These are phyloP conservation scores for Prionailurus bengalensis DNA, from an alignment of 2,113 vertebrate species.

Conservation along the genomic window DNA sequence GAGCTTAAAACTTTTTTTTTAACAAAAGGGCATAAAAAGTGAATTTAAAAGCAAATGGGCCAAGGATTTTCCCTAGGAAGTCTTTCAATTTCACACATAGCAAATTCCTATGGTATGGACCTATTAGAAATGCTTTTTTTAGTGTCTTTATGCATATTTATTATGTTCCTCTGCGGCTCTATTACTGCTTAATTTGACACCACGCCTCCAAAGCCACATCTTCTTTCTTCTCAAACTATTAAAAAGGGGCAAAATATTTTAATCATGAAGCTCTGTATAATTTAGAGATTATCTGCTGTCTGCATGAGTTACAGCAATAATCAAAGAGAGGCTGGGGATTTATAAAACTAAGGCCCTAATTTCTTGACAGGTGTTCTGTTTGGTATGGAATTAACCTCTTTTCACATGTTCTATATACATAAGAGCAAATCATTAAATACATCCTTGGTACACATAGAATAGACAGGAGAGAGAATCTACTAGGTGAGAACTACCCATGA, in stretches of 20 bases:
- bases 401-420: constrained; percentile 70
- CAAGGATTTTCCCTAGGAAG: constrained; percentile 78
- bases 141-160: constrained; percentile 79
- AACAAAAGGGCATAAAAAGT: constrained; percentile 80
- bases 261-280: constrained; percentile 78
- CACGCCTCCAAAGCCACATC: constrained; percentile 75
- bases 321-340: constrained; percentile 75
- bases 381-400: constrained; percentile 85
- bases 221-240: constrained; percentile 77
- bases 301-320: constrained; percentile 71
- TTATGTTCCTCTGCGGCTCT: constrained; percentile 72
- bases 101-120: constrained; percentile 72
- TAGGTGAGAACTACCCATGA: constrained; percentile 1
- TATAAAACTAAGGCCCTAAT: constrained; percentile 82
- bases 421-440: constrained; percentile 73
- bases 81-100: constrained; percentile 81
- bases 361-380: constrained; percentile 80
- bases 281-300: constrained; percentile 75
- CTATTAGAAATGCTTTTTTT: constrained; percentile 81
- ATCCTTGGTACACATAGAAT: constrained; percentile 48
- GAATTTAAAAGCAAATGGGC: constrained; percentile 82
- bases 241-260: constrained; percentile 82
- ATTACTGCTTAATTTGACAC: constrained; percentile 77
- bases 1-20: constrained; percentile 73
- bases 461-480: constrained; percentile 63